phyloP scores from a whole-genome alignment of 2,888 invertebrate genomes.

The Ernsta delagoae region DNA sequence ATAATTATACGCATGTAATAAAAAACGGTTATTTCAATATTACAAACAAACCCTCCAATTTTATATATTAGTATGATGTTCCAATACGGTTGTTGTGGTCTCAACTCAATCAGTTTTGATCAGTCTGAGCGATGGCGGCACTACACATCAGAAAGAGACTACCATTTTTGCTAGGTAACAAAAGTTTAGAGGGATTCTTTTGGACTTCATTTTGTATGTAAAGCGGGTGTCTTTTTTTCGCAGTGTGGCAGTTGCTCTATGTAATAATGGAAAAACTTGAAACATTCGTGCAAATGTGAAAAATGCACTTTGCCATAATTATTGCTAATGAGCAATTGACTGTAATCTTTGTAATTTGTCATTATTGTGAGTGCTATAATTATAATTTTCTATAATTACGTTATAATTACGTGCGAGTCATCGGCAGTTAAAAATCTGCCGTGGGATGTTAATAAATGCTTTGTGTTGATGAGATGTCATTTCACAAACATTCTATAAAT shows the following conservation, averaged over 20 bases:
- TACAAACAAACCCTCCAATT: too few species aligned
- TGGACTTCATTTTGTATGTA: too few species aligned
- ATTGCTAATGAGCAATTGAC: constrained; percentile 18
- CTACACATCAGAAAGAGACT: too few species aligned
- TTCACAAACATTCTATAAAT: background rate
- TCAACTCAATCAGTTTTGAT: too few species aligned
- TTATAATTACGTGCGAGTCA: constrained; percentile 19
- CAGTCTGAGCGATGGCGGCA: too few species aligned
- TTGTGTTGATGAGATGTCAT: constrained; percentile 3
- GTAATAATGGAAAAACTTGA: background rate
- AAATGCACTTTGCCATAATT: background rate
- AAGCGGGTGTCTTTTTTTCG: background rate
- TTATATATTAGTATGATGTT: too few species aligned
- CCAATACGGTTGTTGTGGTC: too few species aligned
- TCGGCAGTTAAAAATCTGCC: constrained; percentile 6
- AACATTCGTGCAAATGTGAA: constrained; percentile 2
- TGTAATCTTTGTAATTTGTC: constrained; percentile 12
- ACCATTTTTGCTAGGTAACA: too few species aligned
- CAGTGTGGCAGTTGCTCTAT: background rate
- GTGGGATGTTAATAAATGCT: constrained; percentile 2
- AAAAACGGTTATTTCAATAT: too few species aligned
- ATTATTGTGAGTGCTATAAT: constrained; percentile 20
- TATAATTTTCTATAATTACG: constrained; percentile 30
- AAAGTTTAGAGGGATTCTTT: too few species aligned
- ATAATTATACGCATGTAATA: too few species aligned